These are phyloP conservation scores for Benitochromis conjunctus DNA, from an alignment of 2,113 vertebrate species.

Conservation along the genomic window DNA sequence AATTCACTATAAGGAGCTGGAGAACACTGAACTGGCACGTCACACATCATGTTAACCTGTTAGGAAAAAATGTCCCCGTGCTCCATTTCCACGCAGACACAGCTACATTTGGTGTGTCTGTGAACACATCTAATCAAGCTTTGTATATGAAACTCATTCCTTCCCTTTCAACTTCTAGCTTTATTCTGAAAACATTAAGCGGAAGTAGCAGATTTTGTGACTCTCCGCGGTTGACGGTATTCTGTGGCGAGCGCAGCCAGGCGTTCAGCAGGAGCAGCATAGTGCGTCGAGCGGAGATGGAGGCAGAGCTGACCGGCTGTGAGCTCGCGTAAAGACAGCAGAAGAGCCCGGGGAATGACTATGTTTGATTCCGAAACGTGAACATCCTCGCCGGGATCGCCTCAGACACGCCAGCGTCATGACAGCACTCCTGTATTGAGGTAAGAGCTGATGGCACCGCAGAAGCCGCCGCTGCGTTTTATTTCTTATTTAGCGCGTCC, in stretches of 20 bases:
- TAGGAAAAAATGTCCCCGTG: not conserved
- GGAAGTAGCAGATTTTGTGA: not conserved
- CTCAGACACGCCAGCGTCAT: conserved; percentile 34
- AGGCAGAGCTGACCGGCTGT: conserved; percentile 6
- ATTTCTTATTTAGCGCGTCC: conserved; percentile 3
- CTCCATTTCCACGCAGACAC: not conserved
- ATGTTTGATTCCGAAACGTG: not conserved
- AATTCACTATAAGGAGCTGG: not conserved
- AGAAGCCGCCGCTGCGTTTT: not conserved
- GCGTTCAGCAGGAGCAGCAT: conserved; percentile 21
- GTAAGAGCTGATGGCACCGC: conserved; percentile 44
- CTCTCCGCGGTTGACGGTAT: not conserved
- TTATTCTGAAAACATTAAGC: conserved; percentile 27
- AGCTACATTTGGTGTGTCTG: not conserved
- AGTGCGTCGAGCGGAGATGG: conserved; percentile 50
- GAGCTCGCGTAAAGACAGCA: not conserved
- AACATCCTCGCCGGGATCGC: not conserved
- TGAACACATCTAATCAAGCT: not conserved
- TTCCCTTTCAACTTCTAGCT: not conserved
- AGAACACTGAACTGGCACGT: not conserved
- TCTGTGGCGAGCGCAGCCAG: conserved; percentile 7
- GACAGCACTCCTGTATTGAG: conserved; percentile 57
- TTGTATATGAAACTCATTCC: not conserved
- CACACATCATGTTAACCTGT: not conserved
- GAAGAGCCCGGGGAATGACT: not conserved